These are phyloP conservation scores for Athripsodes cinereus DNA, from an alignment of 2,888 invertebrate species.

Conservation along the genomic window DNA sequence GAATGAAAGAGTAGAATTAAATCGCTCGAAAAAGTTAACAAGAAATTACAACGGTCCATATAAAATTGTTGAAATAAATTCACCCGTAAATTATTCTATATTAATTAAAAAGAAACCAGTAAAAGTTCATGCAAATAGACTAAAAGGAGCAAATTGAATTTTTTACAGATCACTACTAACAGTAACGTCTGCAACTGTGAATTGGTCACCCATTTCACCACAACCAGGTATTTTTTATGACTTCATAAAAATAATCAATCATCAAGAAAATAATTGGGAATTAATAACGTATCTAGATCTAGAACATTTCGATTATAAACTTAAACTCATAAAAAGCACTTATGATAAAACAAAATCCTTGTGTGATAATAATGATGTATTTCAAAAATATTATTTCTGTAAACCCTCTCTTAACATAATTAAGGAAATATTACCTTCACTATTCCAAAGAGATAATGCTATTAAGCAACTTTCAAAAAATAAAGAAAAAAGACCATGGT, in stretches of 20 bases:
- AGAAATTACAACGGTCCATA: constrained; percentile 25
- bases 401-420: neutral
- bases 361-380: too few relatives aligned
- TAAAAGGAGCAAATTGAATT: constrained; percentile 10
- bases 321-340: neutral
- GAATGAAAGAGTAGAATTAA: constrained; percentile 18
- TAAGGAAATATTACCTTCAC: neutral
- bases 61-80: constrained; percentile 24
- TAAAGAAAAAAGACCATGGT: constrained; percentile 6
- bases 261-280: too few relatives aligned
- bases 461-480: neutral
- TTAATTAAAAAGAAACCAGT: constrained; percentile 22
- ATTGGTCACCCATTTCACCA: too few relatives aligned
- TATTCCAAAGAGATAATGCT: neutral
- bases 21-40: constrained; percentile 21
- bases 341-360: neutral
- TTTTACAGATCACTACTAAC: neutral
- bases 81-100: constrained; percentile 24
- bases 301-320: neutral
- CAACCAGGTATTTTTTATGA: too few relatives aligned
- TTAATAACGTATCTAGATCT: neutral
- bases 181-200: neutral
- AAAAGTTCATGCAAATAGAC: constrained; percentile 20
- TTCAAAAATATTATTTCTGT: neutral
- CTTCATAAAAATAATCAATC: neutral